Conservation (phyloP, 1,140 invertebrate genomes). For the Pristionchus pacificus region DNA sequence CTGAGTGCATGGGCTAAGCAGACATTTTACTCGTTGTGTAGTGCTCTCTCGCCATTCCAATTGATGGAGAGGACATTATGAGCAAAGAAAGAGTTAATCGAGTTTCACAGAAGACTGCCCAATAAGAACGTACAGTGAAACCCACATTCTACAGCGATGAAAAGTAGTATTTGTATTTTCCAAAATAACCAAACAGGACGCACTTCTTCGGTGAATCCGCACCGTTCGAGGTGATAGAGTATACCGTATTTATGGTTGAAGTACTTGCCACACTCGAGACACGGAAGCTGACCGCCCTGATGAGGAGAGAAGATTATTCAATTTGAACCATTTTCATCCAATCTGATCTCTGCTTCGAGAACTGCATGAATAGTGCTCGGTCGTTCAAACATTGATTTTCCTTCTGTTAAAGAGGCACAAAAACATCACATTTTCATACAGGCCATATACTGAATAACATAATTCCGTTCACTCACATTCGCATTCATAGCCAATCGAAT, state of each 20-base stretch:
- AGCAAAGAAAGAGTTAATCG: too few species aligned
- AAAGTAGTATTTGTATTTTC: too few species aligned
- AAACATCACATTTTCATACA: not conserved
- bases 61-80: too few species aligned
- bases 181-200: too few species aligned
- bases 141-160: too few species aligned
- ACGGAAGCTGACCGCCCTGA: not conserved
- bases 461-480: not conserved
- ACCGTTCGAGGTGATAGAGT: not conserved
- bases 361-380: not conserved
- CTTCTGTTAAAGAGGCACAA: too few species aligned
- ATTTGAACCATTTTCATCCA: not conserved
- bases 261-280: not conserved
- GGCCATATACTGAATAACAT: not conserved
- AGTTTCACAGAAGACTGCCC: too few species aligned
- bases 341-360: not conserved
- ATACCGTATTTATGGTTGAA: not conserved
- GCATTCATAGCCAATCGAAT: not conserved
- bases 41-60: too few species aligned
- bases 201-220: not conserved
- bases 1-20: too few species aligned
- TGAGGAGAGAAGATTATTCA: not conserved
- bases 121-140: too few species aligned
- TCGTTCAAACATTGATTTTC: too few species aligned
- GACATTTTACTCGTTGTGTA: too few species aligned